These are phyloP conservation scores for Sesia apiformis DNA, from an alignment of 2,888 invertebrate genomes.

Conservation along the genomic window DNA sequence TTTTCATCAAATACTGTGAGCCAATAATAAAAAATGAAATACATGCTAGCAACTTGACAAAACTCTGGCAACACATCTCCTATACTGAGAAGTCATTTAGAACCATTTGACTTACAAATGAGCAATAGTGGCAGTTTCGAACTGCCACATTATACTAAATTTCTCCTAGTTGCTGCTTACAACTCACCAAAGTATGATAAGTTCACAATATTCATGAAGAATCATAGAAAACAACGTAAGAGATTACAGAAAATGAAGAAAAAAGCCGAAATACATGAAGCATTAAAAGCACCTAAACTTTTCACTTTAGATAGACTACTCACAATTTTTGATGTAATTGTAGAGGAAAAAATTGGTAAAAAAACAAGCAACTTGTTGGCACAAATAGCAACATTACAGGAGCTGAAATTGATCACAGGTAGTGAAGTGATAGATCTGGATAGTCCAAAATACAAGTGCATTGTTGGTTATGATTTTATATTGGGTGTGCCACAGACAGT, in stretches of 20 bases:
- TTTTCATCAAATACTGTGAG: conserved; percentile 85
- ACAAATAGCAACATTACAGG: conserved; percentile 90
- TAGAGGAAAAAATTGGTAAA: conserved; percentile 88
- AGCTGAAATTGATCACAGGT: conserved; percentile 84
- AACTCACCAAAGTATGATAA: conserved; percentile 93
- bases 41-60: conserved; percentile 76
- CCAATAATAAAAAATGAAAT: conserved; percentile 82
- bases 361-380: conserved; percentile 90
- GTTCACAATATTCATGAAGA: conserved; percentile 87
- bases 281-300: conserved; percentile 82
- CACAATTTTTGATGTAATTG: conserved; percentile 92
- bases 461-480: conserved; percentile 87
- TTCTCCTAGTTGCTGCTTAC: conserved; percentile 90
- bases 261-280: conserved; percentile 72
- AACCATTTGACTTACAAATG: conserved; percentile 84
- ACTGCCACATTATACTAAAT: conserved; percentile 92
- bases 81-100: conserved; percentile 81
- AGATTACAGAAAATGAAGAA: conserved; percentile 75
- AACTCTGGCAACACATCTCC: conserved; percentile 87
- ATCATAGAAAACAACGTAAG: conserved; percentile 82
- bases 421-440: conserved; percentile 84
- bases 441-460: conserved; percentile 89
- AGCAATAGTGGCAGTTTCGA: conserved; percentile 77
- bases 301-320: conserved; percentile 88
- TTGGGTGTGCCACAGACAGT: conserved; percentile 84